Evolutionary conservation across 2,797 vertebrate species (phyloP), one percentile per base, ranked within the genome.

Genomic region (Hyperoplus immaculatus): DNA sequence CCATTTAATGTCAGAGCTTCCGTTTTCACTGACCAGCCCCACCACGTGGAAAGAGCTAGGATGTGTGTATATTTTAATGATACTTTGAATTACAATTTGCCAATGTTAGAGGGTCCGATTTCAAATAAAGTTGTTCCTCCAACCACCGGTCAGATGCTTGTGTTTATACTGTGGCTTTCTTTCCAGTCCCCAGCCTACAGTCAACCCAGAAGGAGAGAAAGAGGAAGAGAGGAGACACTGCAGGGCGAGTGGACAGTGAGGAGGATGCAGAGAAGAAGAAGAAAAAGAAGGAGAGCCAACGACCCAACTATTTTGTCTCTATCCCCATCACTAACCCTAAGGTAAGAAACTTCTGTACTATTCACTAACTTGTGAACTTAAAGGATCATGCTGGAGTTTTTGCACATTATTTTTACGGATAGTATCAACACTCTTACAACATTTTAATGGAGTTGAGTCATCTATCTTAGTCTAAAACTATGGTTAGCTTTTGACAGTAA

Each of bases 241-340:
- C 83, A 38, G 92, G 75, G 51, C 76, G 56, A 78, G 90, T 60
- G 42, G 95, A 95, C 84, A 94, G 80, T 67, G 95, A 96, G 79
- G 95, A 96, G 55, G 92, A 88, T 38, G 84, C 56, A 63, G 93
- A 94, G 38, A 89, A 78, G 71, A 95, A 93, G 62, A 95, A 96
- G 75, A 97, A 94, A 72, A 96, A 95, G 80, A 93, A 89, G 39
- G 92, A 94, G 61, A 90, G 71, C 36, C 88, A 90, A 66, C 93
- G 93, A 6, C 97, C 97, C 7, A 99, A 99, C 94, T 99, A 98
- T 87, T 99, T 99, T 84, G 77, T 99, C 9, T 99, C 98, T 4
- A 94, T 99, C 89, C 97, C 97, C 11, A 97, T 99, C 90, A 98
- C 96, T 62, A 97, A 96, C 86, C 88, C 93, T 85, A 87, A 97